A percentile compares a stretch with the other conserved stretches of the same genome.
These are phyloP conservation scores for Manacus vitellinus DNA, from an alignment of 2,113 vertebrate genomes.

Conservation along the genomic window DNA sequence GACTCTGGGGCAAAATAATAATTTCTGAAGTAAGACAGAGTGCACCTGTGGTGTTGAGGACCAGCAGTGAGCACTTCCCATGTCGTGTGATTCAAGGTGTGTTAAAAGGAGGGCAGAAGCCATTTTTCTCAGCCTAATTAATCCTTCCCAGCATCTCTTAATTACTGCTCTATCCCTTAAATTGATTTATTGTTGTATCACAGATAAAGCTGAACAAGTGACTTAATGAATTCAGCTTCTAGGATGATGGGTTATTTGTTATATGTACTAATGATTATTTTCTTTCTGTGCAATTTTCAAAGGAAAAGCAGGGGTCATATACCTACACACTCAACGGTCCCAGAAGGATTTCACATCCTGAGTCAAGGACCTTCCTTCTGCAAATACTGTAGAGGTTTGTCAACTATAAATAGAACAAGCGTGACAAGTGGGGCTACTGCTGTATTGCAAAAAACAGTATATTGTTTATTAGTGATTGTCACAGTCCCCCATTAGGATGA, in stretches of 20 bases:
- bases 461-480: background rate
- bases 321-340: background rate
- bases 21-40: background rate
- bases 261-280: background rate
- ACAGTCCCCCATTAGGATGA: background rate
- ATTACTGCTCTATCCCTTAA: background rate
- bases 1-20: background rate
- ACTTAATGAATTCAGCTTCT: background rate
- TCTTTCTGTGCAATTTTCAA: background rate
- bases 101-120: background rate
- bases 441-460: background rate
- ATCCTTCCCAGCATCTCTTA: background rate
- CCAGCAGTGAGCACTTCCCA: background rate
- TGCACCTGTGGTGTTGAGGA: background rate
- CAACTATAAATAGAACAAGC: background rate
- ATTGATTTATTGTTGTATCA: background rate
- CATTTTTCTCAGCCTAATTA: background rate
- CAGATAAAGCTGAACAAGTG: background rate
- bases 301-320: background rate
- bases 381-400: background rate
- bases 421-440: background rate
- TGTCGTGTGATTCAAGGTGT: fast-evolving
- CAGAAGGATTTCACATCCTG: background rate
- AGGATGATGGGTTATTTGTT: background rate
- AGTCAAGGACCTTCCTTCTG: background rate